Evolutionary conservation across 2,797 vertebrate species (phyloP).

Genomic region (Gymnothorax javanicus): DNA sequence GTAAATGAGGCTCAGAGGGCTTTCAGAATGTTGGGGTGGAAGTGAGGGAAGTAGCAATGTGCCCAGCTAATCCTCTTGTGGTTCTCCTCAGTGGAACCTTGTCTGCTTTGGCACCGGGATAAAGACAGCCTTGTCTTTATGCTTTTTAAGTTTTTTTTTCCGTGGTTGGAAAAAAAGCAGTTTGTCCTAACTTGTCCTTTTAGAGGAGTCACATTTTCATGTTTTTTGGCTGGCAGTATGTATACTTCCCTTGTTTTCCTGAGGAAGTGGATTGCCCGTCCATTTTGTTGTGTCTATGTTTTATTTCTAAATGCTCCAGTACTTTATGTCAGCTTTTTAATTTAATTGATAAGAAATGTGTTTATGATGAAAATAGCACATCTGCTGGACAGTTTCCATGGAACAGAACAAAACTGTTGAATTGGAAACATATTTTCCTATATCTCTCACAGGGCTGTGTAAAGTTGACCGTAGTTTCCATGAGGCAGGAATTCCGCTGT

Average conservation of each 20-base stretch:
- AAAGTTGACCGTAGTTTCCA: background rate
- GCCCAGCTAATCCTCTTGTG: slow-evolving; percentile 41
- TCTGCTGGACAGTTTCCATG: background rate
- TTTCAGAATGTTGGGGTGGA: slow-evolving; percentile 49
- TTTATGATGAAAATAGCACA: background rate
- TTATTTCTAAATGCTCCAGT: background rate
- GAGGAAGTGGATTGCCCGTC: slow-evolving; percentile 49
- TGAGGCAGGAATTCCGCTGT: background rate
- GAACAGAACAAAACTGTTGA: background rate
- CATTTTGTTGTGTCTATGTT: background rate
- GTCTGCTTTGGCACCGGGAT: slow-evolving; percentile 65
- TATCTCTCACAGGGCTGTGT: no score
- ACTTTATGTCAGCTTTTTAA: background rate
- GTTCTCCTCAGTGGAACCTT: slow-evolving; percentile 50
- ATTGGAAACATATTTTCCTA: background rate
- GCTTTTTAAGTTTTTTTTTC: background rate
- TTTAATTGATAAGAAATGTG: background rate
- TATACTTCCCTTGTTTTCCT: slow-evolving; percentile 56
- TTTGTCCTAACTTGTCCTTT: slow-evolving; percentile 14
- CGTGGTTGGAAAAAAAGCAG: background rate
- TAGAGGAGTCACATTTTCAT: slow-evolving; percentile 21
- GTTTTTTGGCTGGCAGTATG: slow-evolving; percentile 58
- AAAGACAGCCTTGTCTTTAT: slow-evolving; percentile 27
- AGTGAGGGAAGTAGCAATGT: slow-evolving; percentile 40
- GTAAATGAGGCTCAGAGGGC: background rate